Base-by-base conservation (phyloP, 2,888 invertebrate species). In the Globia sparganii region DNA sequence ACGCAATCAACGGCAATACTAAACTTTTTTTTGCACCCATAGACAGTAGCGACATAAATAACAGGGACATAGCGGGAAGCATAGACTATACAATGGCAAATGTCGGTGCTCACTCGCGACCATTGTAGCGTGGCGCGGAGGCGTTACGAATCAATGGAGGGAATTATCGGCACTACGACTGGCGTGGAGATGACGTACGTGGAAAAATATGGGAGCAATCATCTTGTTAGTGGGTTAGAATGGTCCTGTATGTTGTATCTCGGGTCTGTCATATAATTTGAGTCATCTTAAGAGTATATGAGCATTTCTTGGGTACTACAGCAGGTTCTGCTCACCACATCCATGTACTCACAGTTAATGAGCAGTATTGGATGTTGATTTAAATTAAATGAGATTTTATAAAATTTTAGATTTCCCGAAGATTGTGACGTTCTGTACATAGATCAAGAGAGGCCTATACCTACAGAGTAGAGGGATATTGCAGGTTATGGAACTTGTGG, bases 101-200 rank as follows among this genome's bases (percentile, higher is more conserved):
- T 95, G 96, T 95, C 96, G 96, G 94, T 93, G 93, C 95, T 94
- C 94, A 94, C 94, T 95, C 95, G 96, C 95, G 96, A 94, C 93
- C 95, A 96, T 96, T 96, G 96, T 96, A 96, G 94, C 96, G 95
- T 96, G 94, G 95, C 95, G 93, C 94, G 95, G 95, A 96, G 96
- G 96, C 96, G 96, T 96, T 96, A 96, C 96, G 96, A 96, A 96
- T 96, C 96, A 96, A 96, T 96, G 96, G 96, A 96, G 96, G 96
- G 96, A 95, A 96, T 96, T 96, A 96, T 96, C 95, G 95, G 95
- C 92, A 94, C 94, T 92, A 78, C 73, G 91, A 76, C 85, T 58
- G 79, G 87, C 77, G 85, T 95, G 85, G 95, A 95, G 93, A 86
- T 76, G 87, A 70, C 72, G 76, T 75, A 72, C 72, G 70, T 78